Evolutionary conservation across 2,888 invertebrate species (phyloP).

Genomic region (Xylota segnis): DNA sequence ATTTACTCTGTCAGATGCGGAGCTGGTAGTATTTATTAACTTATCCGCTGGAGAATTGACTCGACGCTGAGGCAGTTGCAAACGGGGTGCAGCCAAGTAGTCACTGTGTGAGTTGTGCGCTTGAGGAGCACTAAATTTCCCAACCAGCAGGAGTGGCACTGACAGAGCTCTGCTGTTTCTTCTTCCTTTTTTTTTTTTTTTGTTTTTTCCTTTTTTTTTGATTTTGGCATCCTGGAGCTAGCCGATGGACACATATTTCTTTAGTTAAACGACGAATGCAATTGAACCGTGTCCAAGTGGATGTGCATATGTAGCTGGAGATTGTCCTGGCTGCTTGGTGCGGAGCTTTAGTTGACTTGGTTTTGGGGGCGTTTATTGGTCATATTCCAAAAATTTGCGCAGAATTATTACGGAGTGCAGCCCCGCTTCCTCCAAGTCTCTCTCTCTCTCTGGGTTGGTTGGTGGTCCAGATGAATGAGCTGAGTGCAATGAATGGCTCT

Average conservation of each 20-base stretch:
- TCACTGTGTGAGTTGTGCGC: constrained; percentile 49
- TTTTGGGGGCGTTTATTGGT: constrained; percentile 76
- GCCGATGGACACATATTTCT: constrained; percentile 74
- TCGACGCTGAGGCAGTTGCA: constrained; percentile 54
- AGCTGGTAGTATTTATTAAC: constrained; percentile 60
- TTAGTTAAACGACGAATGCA: constrained; percentile 71
- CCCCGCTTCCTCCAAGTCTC: background rate
- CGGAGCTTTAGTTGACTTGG: constrained; percentile 30
- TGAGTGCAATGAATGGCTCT: constrained; percentile 72
- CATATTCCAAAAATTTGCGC: constrained; percentile 73
- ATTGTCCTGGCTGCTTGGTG: constrained; percentile 22
- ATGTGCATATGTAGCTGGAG: constrained; percentile 53
- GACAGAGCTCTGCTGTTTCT: constrained; percentile 51
- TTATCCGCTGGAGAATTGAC: constrained; percentile 58
- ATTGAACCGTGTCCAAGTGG: constrained; percentile 74
- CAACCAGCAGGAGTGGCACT: constrained; percentile 65
- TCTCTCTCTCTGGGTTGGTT: constrained; percentile 43
- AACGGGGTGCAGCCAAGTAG: constrained; percentile 58
- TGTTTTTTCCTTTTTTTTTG: constrained; percentile 29
- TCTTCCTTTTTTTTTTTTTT: constrained; percentile 12
- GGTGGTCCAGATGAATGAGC: constrained; percentile 69
- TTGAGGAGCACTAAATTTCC: constrained; percentile 67
- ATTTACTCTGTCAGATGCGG: constrained; percentile 52
- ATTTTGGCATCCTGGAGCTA: constrained; percentile 70
- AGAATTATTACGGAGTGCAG: constrained; percentile 58